A percentile compares a stretch with the other conserved stretches of the same genome.
Evolutionary conservation across 2,888 invertebrate species (phyloP).

Genomic region (Agriopis leucophaearia): DNA sequence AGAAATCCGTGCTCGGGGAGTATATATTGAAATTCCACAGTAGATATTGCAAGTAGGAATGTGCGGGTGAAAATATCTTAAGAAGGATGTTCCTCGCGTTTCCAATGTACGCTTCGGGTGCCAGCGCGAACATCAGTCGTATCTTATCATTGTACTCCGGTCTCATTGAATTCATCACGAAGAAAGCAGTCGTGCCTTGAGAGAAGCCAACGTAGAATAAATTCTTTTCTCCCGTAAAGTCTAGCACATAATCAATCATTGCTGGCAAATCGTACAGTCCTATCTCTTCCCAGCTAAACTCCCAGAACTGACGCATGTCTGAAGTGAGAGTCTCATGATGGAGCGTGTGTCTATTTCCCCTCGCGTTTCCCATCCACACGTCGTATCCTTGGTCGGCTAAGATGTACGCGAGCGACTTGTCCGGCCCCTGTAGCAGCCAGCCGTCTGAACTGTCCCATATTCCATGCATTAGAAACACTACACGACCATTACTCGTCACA

Average conservation of each 20-base stretch:
- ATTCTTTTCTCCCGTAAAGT: conserved; percentile 75
- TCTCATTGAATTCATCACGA: conserved; percentile 82
- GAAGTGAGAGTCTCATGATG: conserved; percentile 57
- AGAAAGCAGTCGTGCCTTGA: conserved; percentile 88
- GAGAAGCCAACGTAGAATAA: conserved; percentile 91
- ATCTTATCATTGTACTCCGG: conserved; percentile 87
- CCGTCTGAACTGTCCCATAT: conserved; percentile 82
- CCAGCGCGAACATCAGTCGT: conserved; percentile 83
- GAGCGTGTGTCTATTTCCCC: conserved; percentile 88
- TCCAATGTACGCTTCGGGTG: conserved; percentile 70
- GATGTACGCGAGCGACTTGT: conserved; percentile 87
- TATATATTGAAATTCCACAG: conserved; percentile 55
- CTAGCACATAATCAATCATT: conserved; percentile 88
- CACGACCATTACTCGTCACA: conserved; percentile 55
- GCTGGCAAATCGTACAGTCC: conserved; percentile 90
- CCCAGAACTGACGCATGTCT: conserved; percentile 64
- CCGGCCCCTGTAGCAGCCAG: conserved; percentile 85
- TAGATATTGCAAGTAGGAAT: conserved; percentile 54
- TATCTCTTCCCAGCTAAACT: conserved; percentile 90
- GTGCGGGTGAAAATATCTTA: conserved; percentile 60
- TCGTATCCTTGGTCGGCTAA: conserved; percentile 89
- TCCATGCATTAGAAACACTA: conserved; percentile 92
- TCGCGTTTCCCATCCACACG: conserved; percentile 94
- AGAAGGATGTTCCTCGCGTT: conserved; percentile 50
- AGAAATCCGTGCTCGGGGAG: conserved; percentile 57